Evolutionary conservation across 2,113 vertebrate species (phyloP).

Genomic region (Chrysochloris asiatica): DNA sequence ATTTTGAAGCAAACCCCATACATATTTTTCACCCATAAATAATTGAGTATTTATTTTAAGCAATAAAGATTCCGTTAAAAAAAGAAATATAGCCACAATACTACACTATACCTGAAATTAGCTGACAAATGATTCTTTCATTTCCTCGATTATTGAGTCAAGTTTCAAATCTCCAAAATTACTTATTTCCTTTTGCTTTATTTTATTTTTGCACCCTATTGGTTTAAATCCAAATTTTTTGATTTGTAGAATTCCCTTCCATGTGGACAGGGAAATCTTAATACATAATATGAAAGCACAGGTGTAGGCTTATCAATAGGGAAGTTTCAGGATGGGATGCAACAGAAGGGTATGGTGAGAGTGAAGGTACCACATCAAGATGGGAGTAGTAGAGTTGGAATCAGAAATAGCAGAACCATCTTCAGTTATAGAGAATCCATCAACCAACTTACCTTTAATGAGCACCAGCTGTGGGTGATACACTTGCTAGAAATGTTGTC

Average conservation of each 20-base stretch:
- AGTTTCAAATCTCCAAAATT: neutral
- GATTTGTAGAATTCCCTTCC: neutral
- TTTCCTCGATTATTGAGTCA: constrained; percentile 2
- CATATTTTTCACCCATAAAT: neutral
- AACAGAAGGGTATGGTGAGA: neutral
- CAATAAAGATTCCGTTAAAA: neutral
- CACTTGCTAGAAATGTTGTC: no score
- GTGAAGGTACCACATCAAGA: neutral
- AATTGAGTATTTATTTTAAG: constrained; percentile 44
- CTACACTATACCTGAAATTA: constrained; percentile 26
- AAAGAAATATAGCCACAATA: neutral
- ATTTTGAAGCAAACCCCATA: neutral
- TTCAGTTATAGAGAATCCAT: neutral
- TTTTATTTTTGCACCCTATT: constrained; percentile 42
- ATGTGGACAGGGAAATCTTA: neutral
- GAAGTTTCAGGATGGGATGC: neutral
- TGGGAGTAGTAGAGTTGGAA: neutral
- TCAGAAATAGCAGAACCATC: neutral
- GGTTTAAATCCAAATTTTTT: constrained; percentile 20
- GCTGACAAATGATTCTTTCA: neutral
- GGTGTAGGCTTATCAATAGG: neutral
- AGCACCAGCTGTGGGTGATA: neutral
- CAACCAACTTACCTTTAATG: neutral
- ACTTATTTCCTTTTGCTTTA: neutral
- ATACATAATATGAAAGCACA: neutral